These are phyloP conservation scores for Nyctereutes procyonoides DNA, from an alignment of 2,113 vertebrate genomes.

Conservation along the genomic window DNA sequence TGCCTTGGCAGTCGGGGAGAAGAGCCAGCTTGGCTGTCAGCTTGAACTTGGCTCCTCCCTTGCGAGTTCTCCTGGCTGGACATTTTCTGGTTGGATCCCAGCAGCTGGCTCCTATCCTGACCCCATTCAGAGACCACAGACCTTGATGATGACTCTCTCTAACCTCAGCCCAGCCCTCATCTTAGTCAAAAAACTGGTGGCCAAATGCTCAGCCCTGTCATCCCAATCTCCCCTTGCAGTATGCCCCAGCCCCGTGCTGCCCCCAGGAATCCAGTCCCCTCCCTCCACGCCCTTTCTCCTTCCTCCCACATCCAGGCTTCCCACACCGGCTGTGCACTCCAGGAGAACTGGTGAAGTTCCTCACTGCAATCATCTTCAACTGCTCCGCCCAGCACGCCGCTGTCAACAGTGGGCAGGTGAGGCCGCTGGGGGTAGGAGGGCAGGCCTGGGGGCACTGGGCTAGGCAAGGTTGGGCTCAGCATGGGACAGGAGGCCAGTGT, in stretches of 20 bases:
- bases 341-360: slow-evolving; percentile 86
- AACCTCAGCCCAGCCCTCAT: neutral
- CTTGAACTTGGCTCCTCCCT: neutral
- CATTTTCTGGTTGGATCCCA: neutral
- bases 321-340: slow-evolving; percentile 84
- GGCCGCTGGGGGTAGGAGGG: neutral
- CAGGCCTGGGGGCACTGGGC: neutral
- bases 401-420: slow-evolving; percentile 92
- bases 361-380: slow-evolving; percentile 91
- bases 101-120: neutral
- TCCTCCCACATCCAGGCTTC: slow-evolving; percentile 83
- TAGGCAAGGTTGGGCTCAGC: neutral
- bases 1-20: neutral
- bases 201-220: neutral
- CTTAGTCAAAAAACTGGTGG: neutral
- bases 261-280: neutral
- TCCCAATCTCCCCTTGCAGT: neutral
- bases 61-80: neutral
- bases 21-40: neutral
- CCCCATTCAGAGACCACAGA: neutral
- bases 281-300: neutral
- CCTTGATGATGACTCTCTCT: neutral
- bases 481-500: neutral
- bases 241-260: neutral
- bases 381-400: slow-evolving; percentile 90